phyloP scores from a whole-genome alignment of 2,888 invertebrate species.

The Neoscelio sp. region DNA sequence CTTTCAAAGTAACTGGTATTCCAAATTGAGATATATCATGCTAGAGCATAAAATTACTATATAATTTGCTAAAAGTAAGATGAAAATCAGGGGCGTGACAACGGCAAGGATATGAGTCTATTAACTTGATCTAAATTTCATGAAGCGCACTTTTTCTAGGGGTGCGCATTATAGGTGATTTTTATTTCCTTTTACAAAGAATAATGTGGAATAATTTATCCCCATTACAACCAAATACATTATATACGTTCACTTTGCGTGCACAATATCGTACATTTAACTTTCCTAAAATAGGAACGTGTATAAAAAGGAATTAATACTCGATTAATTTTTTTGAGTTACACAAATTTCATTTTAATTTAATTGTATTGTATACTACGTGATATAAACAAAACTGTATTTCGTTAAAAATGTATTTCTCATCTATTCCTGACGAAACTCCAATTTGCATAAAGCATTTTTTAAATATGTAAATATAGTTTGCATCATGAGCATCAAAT shows the following conservation, averaged over 20 bases:
- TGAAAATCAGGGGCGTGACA: conserved; percentile 25
- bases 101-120: not conserved
- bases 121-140: conserved; percentile 27
- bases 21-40: too few species aligned
- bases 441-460: not conserved
- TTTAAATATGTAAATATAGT: conserved; percentile 40
- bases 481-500: conserved; percentile 26
- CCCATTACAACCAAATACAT: conserved; percentile 1
- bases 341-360: too few species aligned
- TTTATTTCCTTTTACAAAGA: conserved; percentile 21
- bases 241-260: not conserved
- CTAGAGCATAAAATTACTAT: not conserved
- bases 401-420: conserved; percentile 29
- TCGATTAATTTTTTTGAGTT: too few species aligned
- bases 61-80: conserved; percentile 11
- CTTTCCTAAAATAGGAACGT: too few species aligned
- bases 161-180: conserved; percentile 10
- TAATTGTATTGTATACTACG: too few species aligned
- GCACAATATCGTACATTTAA: conserved; percentile 4
- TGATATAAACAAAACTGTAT: conserved; percentile 9
- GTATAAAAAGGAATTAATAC: too few species aligned
- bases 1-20: too few species aligned
- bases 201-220: conserved; percentile 33
- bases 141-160: conserved; percentile 9
- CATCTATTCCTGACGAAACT: conserved; percentile 4